Percentiles rank a stretch among this genome's conserved stretches.
phyloP scores from a whole-genome alignment of 2,888 invertebrate genomes.

The Chloroclysta siterata region DNA sequence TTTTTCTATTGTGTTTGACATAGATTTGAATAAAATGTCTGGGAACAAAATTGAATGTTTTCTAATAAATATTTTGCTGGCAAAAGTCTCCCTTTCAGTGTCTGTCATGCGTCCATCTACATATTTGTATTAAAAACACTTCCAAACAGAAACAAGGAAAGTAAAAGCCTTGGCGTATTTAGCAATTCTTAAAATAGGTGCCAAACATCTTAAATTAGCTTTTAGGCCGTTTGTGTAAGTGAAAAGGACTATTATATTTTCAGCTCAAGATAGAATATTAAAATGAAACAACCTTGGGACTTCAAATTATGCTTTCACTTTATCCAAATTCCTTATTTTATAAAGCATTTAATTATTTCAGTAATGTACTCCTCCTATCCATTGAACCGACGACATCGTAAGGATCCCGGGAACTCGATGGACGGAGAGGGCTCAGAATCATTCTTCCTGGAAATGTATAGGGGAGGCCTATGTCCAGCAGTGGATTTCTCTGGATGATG shows the following conservation, averaged over 20 bases:
- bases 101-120: constrained; percentile 23
- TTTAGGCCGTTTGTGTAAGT: background rate
- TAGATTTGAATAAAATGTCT: no score
- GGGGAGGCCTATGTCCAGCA: no score
- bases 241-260: background rate
- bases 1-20: no score
- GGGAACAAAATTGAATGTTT: background rate
- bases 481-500: no score
- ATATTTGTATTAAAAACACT: constrained; percentile 15
- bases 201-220: constrained; percentile 9
- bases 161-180: constrained; percentile 22
- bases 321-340: no score
- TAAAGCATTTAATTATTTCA: no score
- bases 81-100: constrained; percentile 9
- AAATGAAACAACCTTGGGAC: background rate
- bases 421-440: no score
- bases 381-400: no score
- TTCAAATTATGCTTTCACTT: no score
- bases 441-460: no score
- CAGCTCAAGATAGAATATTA: background rate
- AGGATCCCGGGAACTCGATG: no score
- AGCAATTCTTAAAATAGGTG: constrained; percentile 24
- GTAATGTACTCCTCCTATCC: no score
- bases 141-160: constrained; percentile 16
- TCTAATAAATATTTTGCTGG: constrained; percentile 5